These are phyloP conservation scores for Chaetura pelagica DNA, from an alignment of 2,113 vertebrate genomes.

Conservation along the genomic window DNA sequence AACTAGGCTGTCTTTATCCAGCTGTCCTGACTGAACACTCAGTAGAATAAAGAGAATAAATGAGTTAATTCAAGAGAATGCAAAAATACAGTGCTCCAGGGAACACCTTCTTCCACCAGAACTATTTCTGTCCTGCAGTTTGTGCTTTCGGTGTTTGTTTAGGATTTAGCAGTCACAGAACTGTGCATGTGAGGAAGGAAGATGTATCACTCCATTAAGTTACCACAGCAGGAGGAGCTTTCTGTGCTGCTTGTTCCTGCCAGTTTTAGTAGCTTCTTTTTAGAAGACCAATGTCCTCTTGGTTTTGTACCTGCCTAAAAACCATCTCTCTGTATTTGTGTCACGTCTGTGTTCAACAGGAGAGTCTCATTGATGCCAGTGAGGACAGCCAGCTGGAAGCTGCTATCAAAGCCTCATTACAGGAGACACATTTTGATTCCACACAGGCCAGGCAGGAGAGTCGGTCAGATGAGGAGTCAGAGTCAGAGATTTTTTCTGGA, in stretches of 20 bases:
- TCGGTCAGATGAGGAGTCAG: slow-evolving; percentile 93
- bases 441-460: slow-evolving; percentile 85
- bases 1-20: background rate
- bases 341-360: slow-evolving; percentile 77
- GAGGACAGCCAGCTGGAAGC: slow-evolving; percentile 99
- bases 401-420: slow-evolving; percentile 94
- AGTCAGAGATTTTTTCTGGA: slow-evolving; percentile 95
- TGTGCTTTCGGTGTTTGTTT: background rate
- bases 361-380: slow-evolving; percentile 97
- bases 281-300: background rate
- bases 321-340: background rate
- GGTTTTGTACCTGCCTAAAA: fast-evolving
- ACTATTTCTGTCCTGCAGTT: background rate
- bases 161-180: background rate
- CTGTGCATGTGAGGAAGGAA: background rate
- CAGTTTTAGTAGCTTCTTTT: background rate
- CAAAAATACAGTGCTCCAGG: background rate
- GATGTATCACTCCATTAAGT: background rate
- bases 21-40: background rate
- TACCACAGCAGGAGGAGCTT: background rate
- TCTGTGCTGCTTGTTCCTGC: background rate
- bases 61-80: background rate
- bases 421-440: slow-evolving; percentile 98
- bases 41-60: background rate
- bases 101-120: background rate